Base-by-base conservation (phyloP, 1,140 invertebrate genomes). In the Archivesica marissinica region DNA sequence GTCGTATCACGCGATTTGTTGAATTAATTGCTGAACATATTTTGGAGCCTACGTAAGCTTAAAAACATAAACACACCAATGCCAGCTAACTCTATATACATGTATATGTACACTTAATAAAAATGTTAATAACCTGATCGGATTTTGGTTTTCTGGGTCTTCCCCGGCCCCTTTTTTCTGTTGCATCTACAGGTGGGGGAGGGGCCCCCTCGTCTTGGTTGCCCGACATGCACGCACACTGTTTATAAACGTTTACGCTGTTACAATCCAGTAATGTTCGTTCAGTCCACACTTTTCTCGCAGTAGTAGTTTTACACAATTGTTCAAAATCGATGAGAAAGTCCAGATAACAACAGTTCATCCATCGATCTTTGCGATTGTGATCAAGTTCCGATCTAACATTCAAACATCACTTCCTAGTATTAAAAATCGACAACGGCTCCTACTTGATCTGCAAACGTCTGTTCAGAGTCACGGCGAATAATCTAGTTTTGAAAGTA, bases 101-200 rank as follows among this genome's bases (percentile, higher is more conserved):
- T n/a, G n/a, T n/a, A n/a, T n/a, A n/a, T n/a, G n/a, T n/a, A n/a
- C n/a, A n/a, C n/a, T n/a, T n/a, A n/a, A n/a, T n/a, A n/a, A n/a
- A n/a, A n/a, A n/a, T n/a, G n/a, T n/a, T n/a, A n/a, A 28, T 76
- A 35, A 84, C 81, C 81, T 75, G 68, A 30, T 84, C 81, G 23
- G 81, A 59, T 74, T 50, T 50, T 35, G 81, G 81, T 76, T 84
- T 84, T 50, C 81, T 59, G 23, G 81, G 81, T 38, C 81, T 59
- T 17, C 81, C 81, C 20, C 81, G 56, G 25, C 72, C 72, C 56
- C 72, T 74, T 59, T 81, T 81, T 61, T 80, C 33, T 75, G 52
- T 47, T 30, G 72, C 11, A 28, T 56, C 74, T 35, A 11, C 47
- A 13, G 50, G 0, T 2, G 28, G 44, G 33, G n/a, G n/a, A 4